Evolutionary conservation across 1,140 invertebrate genomes (phyloP).

Genomic region (Gryllus bimaculatus): DNA sequence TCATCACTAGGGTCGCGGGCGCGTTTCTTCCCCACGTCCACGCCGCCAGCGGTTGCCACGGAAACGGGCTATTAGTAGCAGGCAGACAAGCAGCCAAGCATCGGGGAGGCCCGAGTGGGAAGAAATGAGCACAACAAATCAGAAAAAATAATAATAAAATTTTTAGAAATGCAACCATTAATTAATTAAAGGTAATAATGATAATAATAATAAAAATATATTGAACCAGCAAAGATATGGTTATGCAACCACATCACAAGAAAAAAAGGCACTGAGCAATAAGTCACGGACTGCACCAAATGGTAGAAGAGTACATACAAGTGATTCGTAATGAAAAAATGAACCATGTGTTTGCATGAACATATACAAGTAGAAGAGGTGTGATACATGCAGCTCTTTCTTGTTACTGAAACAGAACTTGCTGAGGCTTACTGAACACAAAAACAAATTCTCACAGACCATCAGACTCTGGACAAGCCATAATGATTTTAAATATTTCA

Average conservation of each 20-base stretch:
- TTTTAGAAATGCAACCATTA: constrained; percentile 27
- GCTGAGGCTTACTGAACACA: constrained; percentile 12
- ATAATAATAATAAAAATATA: constrained; percentile 28
- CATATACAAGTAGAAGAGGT: constrained; percentile 22
- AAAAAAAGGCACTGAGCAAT: constrained; percentile 20
- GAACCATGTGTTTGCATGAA: constrained; percentile 16
- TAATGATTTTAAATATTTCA: background rate
- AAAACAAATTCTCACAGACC: background rate
- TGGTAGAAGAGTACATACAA: constrained; percentile 20
- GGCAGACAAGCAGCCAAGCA: constrained; percentile 35
- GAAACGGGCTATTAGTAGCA: constrained; percentile 43
- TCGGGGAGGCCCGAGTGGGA: constrained; percentile 28
- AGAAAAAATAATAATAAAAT: constrained; percentile 29
- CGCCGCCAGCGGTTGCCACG: constrained; percentile 44
- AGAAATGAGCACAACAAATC: constrained; percentile 35
- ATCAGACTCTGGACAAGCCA: background rate
- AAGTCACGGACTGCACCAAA: constrained; percentile 20
- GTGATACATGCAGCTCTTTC: constrained; percentile 24
- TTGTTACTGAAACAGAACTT: constrained; percentile 24
- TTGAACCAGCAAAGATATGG: constrained; percentile 24
- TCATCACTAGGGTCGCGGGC: constrained; percentile 72
- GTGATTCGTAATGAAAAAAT: constrained; percentile 19
- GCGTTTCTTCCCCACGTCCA: constrained; percentile 78
- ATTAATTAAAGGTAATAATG: constrained; percentile 25
- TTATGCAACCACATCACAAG: constrained; percentile 24